Conservation (phyloP, 2,797 vertebrate genomes). For the Florisuga fusca region DNA sequence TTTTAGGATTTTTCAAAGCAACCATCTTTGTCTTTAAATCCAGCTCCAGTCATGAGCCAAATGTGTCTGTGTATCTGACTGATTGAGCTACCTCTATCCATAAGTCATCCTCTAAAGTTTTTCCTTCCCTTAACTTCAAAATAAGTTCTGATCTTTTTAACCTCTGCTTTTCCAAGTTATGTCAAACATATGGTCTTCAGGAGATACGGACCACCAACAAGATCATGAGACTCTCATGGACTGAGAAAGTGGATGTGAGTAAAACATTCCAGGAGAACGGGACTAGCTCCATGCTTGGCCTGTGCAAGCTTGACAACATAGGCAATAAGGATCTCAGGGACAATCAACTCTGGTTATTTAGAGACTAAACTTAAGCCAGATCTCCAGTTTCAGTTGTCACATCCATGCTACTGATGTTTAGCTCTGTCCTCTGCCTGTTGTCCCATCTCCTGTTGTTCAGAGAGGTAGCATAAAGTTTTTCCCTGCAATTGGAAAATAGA, state of each 20-base stretch:
- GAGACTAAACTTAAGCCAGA: neutral
- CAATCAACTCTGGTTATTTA: neutral
- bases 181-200: slow-evolving; percentile 4
- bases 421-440: neutral
- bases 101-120: slow-evolving; percentile 7
- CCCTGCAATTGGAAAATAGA: neutral
- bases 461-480: neutral
- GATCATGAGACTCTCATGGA: neutral
- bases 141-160: slow-evolving; percentile 25
- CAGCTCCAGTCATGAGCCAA: neutral
- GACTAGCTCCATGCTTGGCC: neutral
- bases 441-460: neutral
- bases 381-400: neutral
- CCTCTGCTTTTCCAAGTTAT: slow-evolving; percentile 15
- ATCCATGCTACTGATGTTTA: neutral
- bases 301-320: neutral
- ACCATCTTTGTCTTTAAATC: neutral
- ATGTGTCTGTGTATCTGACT: neutral
- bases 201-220: neutral
- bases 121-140: neutral
- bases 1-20: neutral
- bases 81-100: neutral
- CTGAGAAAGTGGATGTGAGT: neutral
- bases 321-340: neutral
- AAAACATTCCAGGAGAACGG: neutral